Base-by-base conservation (phyloP, 2,113 vertebrate genomes). In the Scopus umbretta region DNA sequence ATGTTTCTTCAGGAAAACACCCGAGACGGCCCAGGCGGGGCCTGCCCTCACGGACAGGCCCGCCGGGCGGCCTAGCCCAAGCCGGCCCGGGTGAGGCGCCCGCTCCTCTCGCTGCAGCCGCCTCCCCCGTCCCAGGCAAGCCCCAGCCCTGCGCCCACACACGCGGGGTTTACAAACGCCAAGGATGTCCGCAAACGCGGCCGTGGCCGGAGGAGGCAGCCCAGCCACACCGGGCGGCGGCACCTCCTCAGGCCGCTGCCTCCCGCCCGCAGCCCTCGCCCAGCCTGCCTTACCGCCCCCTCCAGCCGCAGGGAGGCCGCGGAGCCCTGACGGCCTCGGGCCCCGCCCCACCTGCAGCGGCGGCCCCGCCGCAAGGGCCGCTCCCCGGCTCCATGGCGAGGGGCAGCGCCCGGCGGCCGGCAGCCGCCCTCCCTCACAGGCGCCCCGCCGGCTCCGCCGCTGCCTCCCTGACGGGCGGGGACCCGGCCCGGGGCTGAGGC, bases 11-110 rank as follows among this genome's bases (percentile, higher is more conserved):
- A 14, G 26, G 45, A 47, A 61, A 26, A 4, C 20, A 5, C 7
- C 32, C 4, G 8, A 8, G 13, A 0, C 36, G 2, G 53, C 30
- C 42, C 43, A 7, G 0, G 0, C 3, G 0, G 9, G 40, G n/a
- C 29, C 34, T 10, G 42, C 17, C 50, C 10, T 2, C 45, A 27
- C 3, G 22, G 3, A 6, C 19, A 19, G 5, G 4, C 8, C 2
- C 1, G 29, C 23, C 4, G 11, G 11, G 26, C 7, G 16, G 62
- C 55, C 63, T 21, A 32, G n/a, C 22, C 47, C 3, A 5, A 11
- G 4, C 2, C 9, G n/a, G n/a, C n/a, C n/a, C n/a, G n/a, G n/a
- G n/a, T n/a, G n/a, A 68, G 53, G 23, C 11, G 12, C 20, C 21
- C 7, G 19, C 42, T 40, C 22, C 62, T 13, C 52, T 16, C 43